Conservation (phyloP, 2,888 invertebrate species). For the Pyrrhia umbra region DNA sequence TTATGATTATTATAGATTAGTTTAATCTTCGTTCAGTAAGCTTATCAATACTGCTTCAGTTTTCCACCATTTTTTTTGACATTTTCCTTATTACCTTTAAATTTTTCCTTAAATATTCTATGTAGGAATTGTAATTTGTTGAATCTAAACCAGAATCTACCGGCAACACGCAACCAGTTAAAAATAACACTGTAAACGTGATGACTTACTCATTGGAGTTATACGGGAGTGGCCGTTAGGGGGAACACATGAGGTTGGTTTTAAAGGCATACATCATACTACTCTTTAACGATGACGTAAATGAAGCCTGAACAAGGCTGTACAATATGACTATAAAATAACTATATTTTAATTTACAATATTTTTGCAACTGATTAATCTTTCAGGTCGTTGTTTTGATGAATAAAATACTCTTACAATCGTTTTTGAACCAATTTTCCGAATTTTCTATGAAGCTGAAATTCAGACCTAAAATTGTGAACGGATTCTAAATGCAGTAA, state of each 20-base stretch:
- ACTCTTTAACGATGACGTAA: not conserved
- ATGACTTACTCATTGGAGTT: conserved; percentile 43
- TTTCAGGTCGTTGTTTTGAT: not conserved
- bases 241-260: not conserved
- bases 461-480: no score
- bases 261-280: not conserved
- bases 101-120: conserved; percentile 7
- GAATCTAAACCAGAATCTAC: conserved; percentile 16
- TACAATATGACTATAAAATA: not conserved
- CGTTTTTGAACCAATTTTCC: no score
- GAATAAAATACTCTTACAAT: no score
- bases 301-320: not conserved
- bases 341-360: not conserved
- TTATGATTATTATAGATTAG: no score
- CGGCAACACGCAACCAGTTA: conserved; percentile 32
- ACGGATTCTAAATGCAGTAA: not conserved
- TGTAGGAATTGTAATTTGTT: conserved; percentile 19
- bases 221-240: conserved; percentile 31
- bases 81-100: not conserved
- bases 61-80: not conserved
- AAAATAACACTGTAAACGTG: conserved; percentile 40
- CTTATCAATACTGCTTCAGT: no score
- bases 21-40: no score
- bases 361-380: not conserved
- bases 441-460: no score